Percentiles rank a stretch among this genome's conserved stretches.
phyloP scores from a whole-genome alignment of 2,888 invertebrate species.

The Frankliniella fusca region DNA sequence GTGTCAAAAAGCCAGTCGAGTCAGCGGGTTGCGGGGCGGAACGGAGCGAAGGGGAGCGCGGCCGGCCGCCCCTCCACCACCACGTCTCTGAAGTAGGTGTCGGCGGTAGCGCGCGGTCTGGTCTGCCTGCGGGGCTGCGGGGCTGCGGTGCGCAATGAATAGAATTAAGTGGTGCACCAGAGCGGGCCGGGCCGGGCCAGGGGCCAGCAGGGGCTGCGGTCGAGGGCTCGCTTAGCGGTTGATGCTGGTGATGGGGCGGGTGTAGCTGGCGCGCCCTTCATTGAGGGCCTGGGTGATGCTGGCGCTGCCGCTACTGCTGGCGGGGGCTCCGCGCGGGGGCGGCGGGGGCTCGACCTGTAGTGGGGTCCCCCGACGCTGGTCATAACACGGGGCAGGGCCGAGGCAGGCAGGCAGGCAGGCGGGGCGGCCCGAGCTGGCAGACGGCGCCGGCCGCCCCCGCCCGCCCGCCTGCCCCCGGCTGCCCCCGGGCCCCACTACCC shows the following conservation, averaged over 20 bases:
- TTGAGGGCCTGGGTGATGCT: background rate
- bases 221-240: conserved; percentile 6
- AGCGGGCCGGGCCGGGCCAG: too few species aligned
- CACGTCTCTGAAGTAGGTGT: background rate
- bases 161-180: too few species aligned
- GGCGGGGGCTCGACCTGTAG: conserved; percentile 20
- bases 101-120: background rate
- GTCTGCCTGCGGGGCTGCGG: background rate
- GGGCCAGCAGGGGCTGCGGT: too few species aligned
- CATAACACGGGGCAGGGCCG: background rate
- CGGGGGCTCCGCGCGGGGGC: background rate
- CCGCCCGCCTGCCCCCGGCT: background rate
- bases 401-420: background rate
- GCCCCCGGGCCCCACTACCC: background rate
- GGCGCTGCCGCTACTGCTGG: background rate
- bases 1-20: too few species aligned
- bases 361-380: conserved; percentile 21
- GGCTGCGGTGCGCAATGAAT: background rate
- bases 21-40: background rate
- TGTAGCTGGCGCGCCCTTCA: background rate
- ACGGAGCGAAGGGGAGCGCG: background rate
- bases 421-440: background rate
- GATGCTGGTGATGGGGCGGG: background rate
- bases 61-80: background rate
- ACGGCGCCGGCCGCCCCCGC: conserved; percentile 9